These are phyloP conservation scores for Rhinolophus ferrumequinum DNA, from an alignment of 2,113 vertebrate species.

Conservation along the genomic window DNA sequence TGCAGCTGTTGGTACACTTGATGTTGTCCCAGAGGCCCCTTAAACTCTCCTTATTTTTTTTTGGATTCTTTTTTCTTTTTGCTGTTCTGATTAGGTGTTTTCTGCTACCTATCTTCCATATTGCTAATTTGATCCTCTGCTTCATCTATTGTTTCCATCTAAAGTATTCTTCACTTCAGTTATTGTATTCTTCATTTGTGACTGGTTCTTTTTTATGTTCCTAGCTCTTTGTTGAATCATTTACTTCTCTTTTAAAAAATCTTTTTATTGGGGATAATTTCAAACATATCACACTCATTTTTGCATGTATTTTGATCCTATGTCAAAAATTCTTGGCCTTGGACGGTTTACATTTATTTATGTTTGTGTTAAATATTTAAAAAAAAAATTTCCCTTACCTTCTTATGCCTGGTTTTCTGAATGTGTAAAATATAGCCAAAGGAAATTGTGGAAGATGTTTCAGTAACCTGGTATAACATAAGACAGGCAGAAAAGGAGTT, in stretches of 20 bases:
- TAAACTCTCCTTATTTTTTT: too few species aligned
- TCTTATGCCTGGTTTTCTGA: background rate
- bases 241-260: background rate
- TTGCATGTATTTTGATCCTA: background rate
- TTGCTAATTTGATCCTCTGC: too few species aligned
- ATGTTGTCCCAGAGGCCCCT: too few species aligned
- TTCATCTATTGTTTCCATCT: too few species aligned
- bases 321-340: background rate
- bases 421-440: background rate
- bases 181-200: too few species aligned
- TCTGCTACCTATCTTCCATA: too few species aligned
- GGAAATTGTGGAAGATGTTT: background rate
- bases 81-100: too few species aligned
- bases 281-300: background rate
- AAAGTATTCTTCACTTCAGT: too few species aligned
- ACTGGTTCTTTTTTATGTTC: too few species aligned
- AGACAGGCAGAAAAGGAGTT: background rate
- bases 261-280: background rate
- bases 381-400: background rate
- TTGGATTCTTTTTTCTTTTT: too few species aligned
- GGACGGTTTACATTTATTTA: background rate
- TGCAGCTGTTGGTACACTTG: too few species aligned
- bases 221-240: too few species aligned
- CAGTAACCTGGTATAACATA: background rate
- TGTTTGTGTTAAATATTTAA: constrained; percentile 26